A percentile compares a stretch with the other conserved stretches of the same genome.
phyloP scores from a whole-genome alignment of 2,113 vertebrate genomes.

The Notechis scutatus region DNA sequence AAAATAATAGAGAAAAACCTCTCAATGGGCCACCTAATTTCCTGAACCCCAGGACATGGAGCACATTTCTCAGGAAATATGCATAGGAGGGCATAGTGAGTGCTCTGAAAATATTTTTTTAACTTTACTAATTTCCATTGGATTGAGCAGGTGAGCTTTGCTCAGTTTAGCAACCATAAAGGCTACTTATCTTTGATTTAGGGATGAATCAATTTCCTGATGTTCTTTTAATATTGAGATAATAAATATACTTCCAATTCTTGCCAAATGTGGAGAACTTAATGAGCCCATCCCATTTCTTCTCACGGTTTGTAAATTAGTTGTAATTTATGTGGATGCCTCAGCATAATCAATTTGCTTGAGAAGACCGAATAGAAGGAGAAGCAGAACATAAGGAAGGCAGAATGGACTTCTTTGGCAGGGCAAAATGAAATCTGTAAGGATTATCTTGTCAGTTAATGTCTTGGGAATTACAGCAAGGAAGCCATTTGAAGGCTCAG shows the following conservation, averaged over 20 bases:
- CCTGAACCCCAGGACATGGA: not conserved
- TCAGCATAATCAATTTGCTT: conserved; percentile 32
- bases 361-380: conserved; percentile 49
- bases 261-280: conserved; percentile 14
- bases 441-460: conserved; percentile 7
- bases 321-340: conserved; percentile 53
- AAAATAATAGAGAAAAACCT: not conserved
- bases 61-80: not conserved
- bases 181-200: conserved; percentile 12
- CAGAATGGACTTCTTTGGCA: not conserved
- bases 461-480: conserved; percentile 22
- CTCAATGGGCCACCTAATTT: not conserved
- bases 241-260: not conserved
- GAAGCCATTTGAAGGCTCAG: not conserved
- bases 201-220: not conserved
- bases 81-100: not conserved
- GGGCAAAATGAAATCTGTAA: not conserved
- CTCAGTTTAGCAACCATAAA: not conserved
- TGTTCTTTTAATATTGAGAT: conserved; percentile 2
- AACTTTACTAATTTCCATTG: not conserved
- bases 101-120: not conserved
- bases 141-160: not conserved
- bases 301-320: conserved; percentile 34
- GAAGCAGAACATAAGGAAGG: conserved; percentile 52
- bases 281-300: conserved; percentile 49